phyloP scores from a whole-genome alignment of 2,113 vertebrate genomes.

The Ptilonorhynchus violaceus region DNA sequence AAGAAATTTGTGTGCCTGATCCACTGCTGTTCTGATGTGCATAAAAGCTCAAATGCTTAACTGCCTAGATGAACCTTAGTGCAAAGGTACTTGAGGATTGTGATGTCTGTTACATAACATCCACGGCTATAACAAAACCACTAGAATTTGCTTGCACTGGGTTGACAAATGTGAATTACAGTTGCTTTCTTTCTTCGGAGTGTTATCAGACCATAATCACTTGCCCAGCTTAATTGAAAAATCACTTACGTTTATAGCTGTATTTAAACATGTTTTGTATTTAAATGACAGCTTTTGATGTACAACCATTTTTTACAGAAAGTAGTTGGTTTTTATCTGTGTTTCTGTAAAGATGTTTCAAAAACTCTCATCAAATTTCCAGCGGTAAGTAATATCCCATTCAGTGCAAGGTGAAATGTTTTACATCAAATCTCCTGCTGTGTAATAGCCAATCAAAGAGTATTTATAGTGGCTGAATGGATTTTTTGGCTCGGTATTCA shows the following conservation, averaged over 20 bases:
- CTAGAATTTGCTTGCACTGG: neutral
- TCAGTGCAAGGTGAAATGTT: slow-evolving; percentile 70
- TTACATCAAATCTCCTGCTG: slow-evolving; percentile 72
- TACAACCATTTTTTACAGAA: slow-evolving; percentile 67
- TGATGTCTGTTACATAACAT: neutral
- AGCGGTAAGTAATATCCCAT: slow-evolving; percentile 67
- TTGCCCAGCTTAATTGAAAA: slow-evolving; percentile 68
- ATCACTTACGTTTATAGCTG: slow-evolving; percentile 66
- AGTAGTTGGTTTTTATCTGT: slow-evolving; percentile 70
- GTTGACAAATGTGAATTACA: slow-evolving; percentile 48
- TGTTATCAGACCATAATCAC: slow-evolving; percentile 63
- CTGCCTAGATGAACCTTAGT: neutral
- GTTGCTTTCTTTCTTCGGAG: slow-evolving; percentile 41
- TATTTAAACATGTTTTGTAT: slow-evolving; percentile 73
- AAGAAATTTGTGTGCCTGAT: neutral
- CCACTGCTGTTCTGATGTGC: neutral
- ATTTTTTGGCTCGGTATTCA: slow-evolving; percentile 70
- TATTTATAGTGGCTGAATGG: slow-evolving; percentile 71
- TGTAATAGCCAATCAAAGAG: slow-evolving; percentile 72
- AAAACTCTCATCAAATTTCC: slow-evolving; percentile 71
- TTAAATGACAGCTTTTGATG: slow-evolving; percentile 71
- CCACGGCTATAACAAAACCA: neutral
- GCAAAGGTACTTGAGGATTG: neutral
- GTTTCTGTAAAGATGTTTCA: slow-evolving; percentile 70
- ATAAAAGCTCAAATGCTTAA: neutral